Base-by-base conservation (phyloP, 2,888 invertebrate species). In the Lithophane socia region DNA sequence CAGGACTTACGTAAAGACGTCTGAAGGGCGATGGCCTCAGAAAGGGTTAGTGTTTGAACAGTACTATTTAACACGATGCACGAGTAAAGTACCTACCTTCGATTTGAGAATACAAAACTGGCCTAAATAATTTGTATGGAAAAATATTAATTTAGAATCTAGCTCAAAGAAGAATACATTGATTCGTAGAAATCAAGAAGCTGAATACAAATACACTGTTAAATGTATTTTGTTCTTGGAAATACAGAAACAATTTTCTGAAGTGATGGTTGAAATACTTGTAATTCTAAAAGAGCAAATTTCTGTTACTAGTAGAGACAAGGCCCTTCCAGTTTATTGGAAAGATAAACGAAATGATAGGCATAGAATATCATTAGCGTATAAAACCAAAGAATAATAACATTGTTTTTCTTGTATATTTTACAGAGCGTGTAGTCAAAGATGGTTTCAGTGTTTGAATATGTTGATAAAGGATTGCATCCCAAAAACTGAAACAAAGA, bases 41-140 rank as follows among this genome's bases (percentile, higher is more conserved):
- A 65, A 70, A 82, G 82, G 82, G 66, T 82, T 68, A 42, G 61
- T 69, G 42, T 54, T 79, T 69, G 54, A 56, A 72, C 44, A 72
- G 54, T 54, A 63, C 61, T 66, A 37, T 37, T 37, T 37, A 29
- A 72, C 68, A 60, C 18, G n/a, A 64, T 18, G 13, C 16, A 66
- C n/a, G 37, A 77, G 13, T 52, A 52, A 5, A 37, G 49, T 47
- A 2, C 49, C 3, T 47, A 2, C 49, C 3, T n/a, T 77, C 8
- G 24, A 63, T 16, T 79, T 68, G 24, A 66, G 18, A 54, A 69
- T 54, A 47, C 3, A 24, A 54, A 24, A 37, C 2, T 21, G 13
- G 18, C 4, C 5, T 3, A 21, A 65, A 47, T 61, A 18, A 37
- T n/a, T 16, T 42, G 9, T 21, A 42, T 47, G 4, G 1, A 10